A percentile compares a stretch with the other conserved stretches of the same genome.
Conservation (phyloP, 2,113 vertebrate species). For the Scomber colias region DNA sequence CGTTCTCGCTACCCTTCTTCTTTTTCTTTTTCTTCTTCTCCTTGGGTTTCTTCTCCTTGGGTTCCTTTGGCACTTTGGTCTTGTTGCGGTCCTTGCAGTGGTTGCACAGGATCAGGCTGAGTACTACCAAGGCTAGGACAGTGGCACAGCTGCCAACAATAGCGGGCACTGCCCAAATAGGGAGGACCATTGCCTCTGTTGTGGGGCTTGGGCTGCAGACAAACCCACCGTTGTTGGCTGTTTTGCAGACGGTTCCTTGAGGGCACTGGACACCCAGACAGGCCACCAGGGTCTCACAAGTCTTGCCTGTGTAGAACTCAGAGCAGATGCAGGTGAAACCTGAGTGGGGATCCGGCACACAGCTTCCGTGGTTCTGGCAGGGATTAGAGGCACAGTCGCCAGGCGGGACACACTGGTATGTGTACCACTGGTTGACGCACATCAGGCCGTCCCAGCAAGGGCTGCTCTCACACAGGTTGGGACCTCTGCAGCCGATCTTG, state of each 20-base stretch:
- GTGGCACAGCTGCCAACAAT: conserved; percentile 96
- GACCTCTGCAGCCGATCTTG: conserved; percentile 94
- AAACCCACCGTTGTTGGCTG: conserved; percentile 82
- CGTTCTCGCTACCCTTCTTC: conserved; percentile 98
- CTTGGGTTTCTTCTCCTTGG: conserved; percentile 91
- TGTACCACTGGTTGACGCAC: conserved; percentile 96
- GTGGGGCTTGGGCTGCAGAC: conserved; percentile 83
- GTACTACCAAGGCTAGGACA: conserved; percentile 90
- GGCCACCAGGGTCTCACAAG: conserved; percentile 90
- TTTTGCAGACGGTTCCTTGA: conserved; percentile 87
- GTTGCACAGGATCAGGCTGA: conserved; percentile 95
- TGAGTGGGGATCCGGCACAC: conserved; percentile 83
- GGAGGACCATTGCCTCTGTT: conserved; percentile 86
- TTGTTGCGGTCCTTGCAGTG: conserved; percentile 91
- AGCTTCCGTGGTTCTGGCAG: conserved; percentile 94
- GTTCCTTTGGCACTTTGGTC: conserved; percentile 86
- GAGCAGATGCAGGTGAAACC: conserved; percentile 93
- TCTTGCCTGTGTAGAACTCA: conserved; percentile 88
- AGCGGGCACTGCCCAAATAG: conserved; percentile 96
- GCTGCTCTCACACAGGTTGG: conserved; percentile 92
- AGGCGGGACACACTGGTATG: conserved; percentile 92
- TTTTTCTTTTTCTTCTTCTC: conserved; percentile 98
- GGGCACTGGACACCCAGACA: conserved; percentile 91
- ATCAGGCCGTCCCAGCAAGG: conserved; percentile 94
- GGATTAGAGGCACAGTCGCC: conserved; percentile 92